Evolutionary conservation across 1,140 invertebrate species (phyloP).

Genomic region (Ceratosolen solmsi): DNA sequence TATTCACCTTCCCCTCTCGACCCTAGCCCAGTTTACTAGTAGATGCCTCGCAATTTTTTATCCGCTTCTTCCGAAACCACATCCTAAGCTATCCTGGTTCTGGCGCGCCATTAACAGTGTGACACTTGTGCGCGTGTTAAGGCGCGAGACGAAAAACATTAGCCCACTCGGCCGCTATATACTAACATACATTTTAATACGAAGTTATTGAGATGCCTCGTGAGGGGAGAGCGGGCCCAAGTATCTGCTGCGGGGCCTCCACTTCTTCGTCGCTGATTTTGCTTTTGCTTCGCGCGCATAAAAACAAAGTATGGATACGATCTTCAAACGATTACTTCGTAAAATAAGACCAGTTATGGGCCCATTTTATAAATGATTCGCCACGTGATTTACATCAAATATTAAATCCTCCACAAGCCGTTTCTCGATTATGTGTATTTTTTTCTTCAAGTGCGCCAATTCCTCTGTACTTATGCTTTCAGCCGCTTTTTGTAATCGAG

Average conservation of each 20-base stretch:
- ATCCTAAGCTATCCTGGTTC: no score
- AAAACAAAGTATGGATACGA: not conserved
- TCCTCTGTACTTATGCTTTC: not conserved
- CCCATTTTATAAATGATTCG: not conserved
- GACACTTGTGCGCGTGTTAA: no score
- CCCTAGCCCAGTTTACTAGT: no score
- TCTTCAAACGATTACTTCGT: not conserved
- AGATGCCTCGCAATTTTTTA: no score
- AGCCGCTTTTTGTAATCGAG: not conserved
- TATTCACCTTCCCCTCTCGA: no score
- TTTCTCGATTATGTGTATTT: not conserved
- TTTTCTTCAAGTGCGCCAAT: not conserved
- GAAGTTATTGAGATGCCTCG: not conserved
- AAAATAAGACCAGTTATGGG: not conserved
- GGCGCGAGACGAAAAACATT: no score
- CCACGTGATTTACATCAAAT: not conserved
- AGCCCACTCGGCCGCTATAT: not conserved
- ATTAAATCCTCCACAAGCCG: not conserved
- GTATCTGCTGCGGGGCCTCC: no score
- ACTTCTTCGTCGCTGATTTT: no score
- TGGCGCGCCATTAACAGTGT: no score
- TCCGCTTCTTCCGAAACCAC: no score
- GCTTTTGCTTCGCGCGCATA: not conserved
- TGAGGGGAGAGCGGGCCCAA: not conserved
- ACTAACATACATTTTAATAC: slow-evolving; percentile 1